Evolutionary conservation across 2,888 invertebrate genomes (phyloP), one percentile per base, ranked within the genome.

Genomic region (Lasioglossum leucozonium): DNA sequence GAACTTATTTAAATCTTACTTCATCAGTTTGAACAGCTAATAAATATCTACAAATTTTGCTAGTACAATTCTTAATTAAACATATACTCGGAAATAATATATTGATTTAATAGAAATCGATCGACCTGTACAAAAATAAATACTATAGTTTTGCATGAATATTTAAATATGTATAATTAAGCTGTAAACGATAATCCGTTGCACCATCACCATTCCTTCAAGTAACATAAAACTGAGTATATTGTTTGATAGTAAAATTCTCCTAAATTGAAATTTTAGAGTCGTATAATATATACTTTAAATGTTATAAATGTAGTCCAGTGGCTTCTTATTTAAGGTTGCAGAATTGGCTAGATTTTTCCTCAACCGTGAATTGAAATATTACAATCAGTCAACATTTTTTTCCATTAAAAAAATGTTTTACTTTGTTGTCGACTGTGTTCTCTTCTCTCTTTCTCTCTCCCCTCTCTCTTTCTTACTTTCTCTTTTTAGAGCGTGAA

Each of bases 91-190:
- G 30, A 69, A 84, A 74, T 75, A 78, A 84, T 74, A 69, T 84
- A 84, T 75, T 44, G 78, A 74, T 78, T 78, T 75, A 84, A 84
- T 84, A 79, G 74, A 92, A 92, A 87, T 89, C 87, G 89, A 91
- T 62, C 30, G 89, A 86, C 86, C 93, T 94, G 93, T 94, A 94
- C 93, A 94, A 94, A 94, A 94, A 94, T 94, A 94, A 94, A 94
- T 93, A 94, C 91, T 91, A 92, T 91, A 91, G 89, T 91, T 90
- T 92, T 91, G 90, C 88, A 91, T 91, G 89, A 91, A 82, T 87
- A 89, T 90, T 91, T 90, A 92, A 93, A 92, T 92, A 91, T 69
- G 40, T 91, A 91, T 91, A 78, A 79, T 91, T 87, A 93, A 93
- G 92, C 91, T 91, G 90, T 92, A 92, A 92, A 92, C 86, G 83